phyloP scores from a whole-genome alignment of 2,888 invertebrate species.

The Ophion costatus region DNA sequence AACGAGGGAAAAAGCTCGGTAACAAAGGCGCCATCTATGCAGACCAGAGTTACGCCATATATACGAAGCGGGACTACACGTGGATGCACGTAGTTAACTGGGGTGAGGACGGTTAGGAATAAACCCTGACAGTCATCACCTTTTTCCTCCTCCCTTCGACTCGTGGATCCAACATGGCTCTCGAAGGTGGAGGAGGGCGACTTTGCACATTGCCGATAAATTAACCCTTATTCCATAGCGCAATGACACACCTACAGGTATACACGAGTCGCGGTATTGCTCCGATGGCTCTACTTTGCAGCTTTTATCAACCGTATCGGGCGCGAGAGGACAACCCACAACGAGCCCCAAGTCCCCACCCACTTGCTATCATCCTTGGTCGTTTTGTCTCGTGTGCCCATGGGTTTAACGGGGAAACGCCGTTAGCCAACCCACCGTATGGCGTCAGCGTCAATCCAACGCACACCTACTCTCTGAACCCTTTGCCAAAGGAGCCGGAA shows the following conservation, averaged over 20 bases:
- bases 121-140: constrained; percentile 34
- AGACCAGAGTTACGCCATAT: neutral
- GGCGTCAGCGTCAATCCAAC: constrained; percentile 15
- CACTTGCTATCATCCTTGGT: constrained; percentile 22
- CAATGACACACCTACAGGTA: constrained; percentile 31
- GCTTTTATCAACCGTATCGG: constrained; percentile 32
- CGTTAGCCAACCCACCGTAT: constrained; percentile 16
- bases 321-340: constrained; percentile 41
- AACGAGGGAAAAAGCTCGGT: constrained; percentile 51
- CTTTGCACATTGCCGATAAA: constrained; percentile 67
- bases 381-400: constrained; percentile 7
- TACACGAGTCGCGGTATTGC: constrained; percentile 15
- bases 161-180: constrained; percentile 76
- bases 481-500: constrained; percentile 43
- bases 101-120: constrained; percentile 65
- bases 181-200: constrained; percentile 56
- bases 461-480: neutral
- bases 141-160: constrained; percentile 39
- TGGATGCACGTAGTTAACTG: constrained; percentile 7
- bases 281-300: constrained; percentile 17
- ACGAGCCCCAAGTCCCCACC: constrained; percentile 30
- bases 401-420: constrained; percentile 23
- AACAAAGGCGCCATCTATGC: constrained; percentile 30
- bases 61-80: constrained; percentile 16
- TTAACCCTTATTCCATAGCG: constrained; percentile 62